Percentiles rank a stretch among this genome's conserved stretches.
Conservation (phyloP, 2,888 invertebrate genomes). For the Erannis defoliaria region DNA sequence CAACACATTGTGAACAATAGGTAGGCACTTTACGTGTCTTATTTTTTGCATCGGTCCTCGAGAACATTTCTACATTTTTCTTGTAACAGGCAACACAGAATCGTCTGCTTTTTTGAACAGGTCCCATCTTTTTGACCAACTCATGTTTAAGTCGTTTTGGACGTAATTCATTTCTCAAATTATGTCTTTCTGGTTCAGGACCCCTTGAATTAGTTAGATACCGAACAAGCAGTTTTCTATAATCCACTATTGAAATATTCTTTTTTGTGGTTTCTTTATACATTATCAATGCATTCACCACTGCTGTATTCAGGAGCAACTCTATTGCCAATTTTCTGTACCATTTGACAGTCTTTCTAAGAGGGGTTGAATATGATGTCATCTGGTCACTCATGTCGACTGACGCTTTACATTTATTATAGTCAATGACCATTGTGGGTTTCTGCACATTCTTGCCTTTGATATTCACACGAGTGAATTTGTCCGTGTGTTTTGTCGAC, state of each 20-base stretch:
- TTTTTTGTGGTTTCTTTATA: slow-evolving; percentile 37
- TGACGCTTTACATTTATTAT: slow-evolving; percentile 56
- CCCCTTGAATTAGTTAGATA: slow-evolving; percentile 31
- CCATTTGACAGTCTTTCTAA: slow-evolving; percentile 61
- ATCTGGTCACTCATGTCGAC: slow-evolving; percentile 60
- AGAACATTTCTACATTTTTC: slow-evolving; percentile 24
- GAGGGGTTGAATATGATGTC: slow-evolving; percentile 51
- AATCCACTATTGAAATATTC: slow-evolving; percentile 34
- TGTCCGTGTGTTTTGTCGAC: slow-evolving; percentile 56
- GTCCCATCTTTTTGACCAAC: slow-evolving; percentile 19
- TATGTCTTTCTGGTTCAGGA: slow-evolving; percentile 8
- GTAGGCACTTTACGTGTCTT: slow-evolving; percentile 42
- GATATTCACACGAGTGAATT: slow-evolving; percentile 38
- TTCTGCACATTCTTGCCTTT: slow-evolving; percentile 44
- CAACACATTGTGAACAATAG: slow-evolving; percentile 43
- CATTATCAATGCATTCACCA: slow-evolving; percentile 52
- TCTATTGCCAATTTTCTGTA: slow-evolving; percentile 58
- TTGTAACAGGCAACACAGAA: slow-evolving; percentile 36
- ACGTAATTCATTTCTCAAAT: slow-evolving; percentile 19
- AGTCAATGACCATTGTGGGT: slow-evolving; percentile 48
- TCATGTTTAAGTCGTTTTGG: slow-evolving; percentile 38
- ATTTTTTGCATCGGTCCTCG: slow-evolving; percentile 37
- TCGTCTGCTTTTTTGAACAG: neutral
- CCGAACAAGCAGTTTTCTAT: slow-evolving; percentile 32
- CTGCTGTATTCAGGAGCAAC: slow-evolving; percentile 53